phyloP scores from a whole-genome alignment of 1,140 invertebrate species.

The Cydia strobilella region DNA sequence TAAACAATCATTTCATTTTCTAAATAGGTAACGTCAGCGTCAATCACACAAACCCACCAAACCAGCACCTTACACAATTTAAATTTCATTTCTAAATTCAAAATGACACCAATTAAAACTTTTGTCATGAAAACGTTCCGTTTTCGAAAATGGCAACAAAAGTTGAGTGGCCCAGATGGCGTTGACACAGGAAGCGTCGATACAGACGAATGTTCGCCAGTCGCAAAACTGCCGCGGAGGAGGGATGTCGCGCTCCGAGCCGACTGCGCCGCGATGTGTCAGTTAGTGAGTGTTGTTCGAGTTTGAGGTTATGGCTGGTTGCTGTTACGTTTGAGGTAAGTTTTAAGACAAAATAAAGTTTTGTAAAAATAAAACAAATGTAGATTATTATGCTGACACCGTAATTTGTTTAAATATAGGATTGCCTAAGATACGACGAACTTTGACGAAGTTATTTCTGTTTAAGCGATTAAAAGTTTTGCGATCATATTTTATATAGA shows the following conservation, averaged over 20 bases:
- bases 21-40: background rate
- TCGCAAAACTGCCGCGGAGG: background rate
- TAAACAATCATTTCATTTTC: too few relatives aligned
- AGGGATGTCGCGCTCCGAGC: background rate
- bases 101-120: background rate
- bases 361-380: background rate
- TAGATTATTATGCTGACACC: background rate
- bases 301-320: background rate
- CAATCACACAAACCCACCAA: background rate
- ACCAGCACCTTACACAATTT: background rate
- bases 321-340: slow-evolving; percentile 14
- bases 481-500: too few relatives aligned
- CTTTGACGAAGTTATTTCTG: too few relatives aligned
- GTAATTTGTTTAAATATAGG: too few relatives aligned
- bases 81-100: background rate
- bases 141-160: background rate
- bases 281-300: slow-evolving; percentile 12
- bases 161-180: slow-evolving; percentile 4
- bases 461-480: too few relatives aligned
- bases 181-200: slow-evolving; percentile 27
- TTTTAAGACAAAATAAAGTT: background rate
- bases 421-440: too few relatives aligned
- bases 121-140: background rate
- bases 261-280: background rate
- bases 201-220: slow-evolving; percentile 5